phyloP scores from a whole-genome alignment of 2,888 invertebrate genomes.

The Allacma fusca region DNA sequence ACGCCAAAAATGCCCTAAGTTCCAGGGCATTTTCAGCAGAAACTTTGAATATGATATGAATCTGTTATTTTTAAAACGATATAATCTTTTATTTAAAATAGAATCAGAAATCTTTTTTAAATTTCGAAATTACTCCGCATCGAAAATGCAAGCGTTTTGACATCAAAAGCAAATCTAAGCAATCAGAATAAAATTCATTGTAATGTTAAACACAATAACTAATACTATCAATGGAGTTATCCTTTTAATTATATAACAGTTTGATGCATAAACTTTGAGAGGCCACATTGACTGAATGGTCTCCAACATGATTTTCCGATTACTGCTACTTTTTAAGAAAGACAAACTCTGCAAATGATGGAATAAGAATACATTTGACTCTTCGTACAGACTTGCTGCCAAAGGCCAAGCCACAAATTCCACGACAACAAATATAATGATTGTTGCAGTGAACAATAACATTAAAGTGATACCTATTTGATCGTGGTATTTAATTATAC shows the following conservation, averaged over 20 bases:
- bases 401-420: slow-evolving; percentile 14
- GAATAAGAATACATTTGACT: neutral
- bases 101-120: no score
- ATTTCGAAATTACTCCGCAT: no score
- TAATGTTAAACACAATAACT: slow-evolving; percentile 9
- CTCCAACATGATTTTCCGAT: neutral
- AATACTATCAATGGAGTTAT: slow-evolving; percentile 9
- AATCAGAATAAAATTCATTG: slow-evolving; percentile 14
- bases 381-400: slow-evolving; percentile 1
- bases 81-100: no score
- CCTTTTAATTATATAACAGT: slow-evolving; percentile 9
- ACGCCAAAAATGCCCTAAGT: no score
- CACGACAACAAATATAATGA: neutral
- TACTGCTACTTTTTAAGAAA: neutral
- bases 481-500: neutral
- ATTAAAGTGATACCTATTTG: neutral
- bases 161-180: neutral
- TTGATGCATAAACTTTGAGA: neutral
- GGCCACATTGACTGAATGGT: neutral
- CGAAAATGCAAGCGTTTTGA: no score
- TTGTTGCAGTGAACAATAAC: neutral
- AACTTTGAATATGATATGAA: no score
- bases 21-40: no score
- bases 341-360: neutral
- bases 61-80: no score